These are phyloP conservation scores for Zaprionus inermis DNA, from an alignment of 1,140 invertebrate genomes.

Conservation along the genomic window DNA sequence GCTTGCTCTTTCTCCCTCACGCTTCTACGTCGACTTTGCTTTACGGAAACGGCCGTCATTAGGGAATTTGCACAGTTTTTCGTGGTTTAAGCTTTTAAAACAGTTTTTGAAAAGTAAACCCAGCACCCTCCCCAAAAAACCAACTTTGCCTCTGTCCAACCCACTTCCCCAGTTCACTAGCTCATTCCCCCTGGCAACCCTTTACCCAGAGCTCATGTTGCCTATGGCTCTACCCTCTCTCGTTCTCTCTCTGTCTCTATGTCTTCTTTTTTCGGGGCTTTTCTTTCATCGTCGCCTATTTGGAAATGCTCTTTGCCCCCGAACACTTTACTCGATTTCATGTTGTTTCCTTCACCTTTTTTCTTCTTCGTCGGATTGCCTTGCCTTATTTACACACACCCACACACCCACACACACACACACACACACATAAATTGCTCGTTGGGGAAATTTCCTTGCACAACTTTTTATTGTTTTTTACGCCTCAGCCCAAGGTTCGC, in stretches of 20 bases:
- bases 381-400: conserved; percentile 13
- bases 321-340: conserved; percentile 54
- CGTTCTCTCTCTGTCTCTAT: not conserved
- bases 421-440: conserved; percentile 55
- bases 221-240: conserved; percentile 28
- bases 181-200: not conserved
- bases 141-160: not conserved
- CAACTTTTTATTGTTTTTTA: conserved; percentile 67
- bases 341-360: conserved; percentile 2
- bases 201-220: conserved; percentile 27
- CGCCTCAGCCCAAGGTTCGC: not conserved
- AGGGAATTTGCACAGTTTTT: conserved; percentile 79
- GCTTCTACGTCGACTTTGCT: conserved; percentile 24
- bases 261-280: conserved; percentile 31
- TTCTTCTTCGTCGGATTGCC: not conserved
- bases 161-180: too few relatives aligned
- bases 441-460: conserved; percentile 77
- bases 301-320: conserved; percentile 34
- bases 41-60: conserved; percentile 59
- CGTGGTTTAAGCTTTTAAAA: conserved; percentile 80
- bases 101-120: conserved; percentile 74
- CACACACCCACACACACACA: conserved; percentile 18
- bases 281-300: conserved; percentile 40
- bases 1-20: not conserved
- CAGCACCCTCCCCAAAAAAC: conserved; percentile 2